Evolutionary conservation across 2,113 vertebrate genomes (phyloP).

Genomic region (Epinephelus lanceolatus): DNA sequence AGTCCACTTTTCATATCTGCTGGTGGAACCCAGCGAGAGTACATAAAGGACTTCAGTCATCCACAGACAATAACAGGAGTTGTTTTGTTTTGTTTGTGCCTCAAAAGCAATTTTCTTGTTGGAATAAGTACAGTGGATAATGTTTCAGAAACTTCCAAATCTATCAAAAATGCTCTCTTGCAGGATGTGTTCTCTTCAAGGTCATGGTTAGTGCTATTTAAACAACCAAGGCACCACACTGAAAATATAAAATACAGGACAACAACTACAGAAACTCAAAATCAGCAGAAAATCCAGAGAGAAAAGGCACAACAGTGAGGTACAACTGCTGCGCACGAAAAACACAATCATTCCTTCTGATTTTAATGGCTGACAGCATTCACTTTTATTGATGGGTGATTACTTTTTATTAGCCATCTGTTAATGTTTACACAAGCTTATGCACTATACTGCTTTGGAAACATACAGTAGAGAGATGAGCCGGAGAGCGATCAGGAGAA

Average conservation of each 20-base stretch:
- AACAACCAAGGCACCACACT: neutral
- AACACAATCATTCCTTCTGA: neutral
- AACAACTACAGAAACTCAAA: neutral
- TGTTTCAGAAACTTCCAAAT: neutral
- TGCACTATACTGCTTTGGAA: neutral
- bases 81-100: neutral
- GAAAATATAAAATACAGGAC: neutral
- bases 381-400: conserved; percentile 21
- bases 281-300: neutral
- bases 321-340: neutral
- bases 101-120: neutral
- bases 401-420: conserved; percentile 48
- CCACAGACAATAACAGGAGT: neutral
- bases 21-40: neutral
- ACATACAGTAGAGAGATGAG: neutral
- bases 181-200: neutral
- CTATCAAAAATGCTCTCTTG: neutral
- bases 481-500: neutral
- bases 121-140: neutral
- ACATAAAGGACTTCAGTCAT: neutral
- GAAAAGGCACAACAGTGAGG: neutral
- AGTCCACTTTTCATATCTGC: neutral
- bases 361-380: conserved; percentile 1
- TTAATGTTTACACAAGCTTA: conserved; percentile 45
- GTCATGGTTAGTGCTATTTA: neutral